Evolutionary conservation across 1,140 invertebrate genomes (phyloP).

Genomic region (Acromyrmex echinatior): DNA sequence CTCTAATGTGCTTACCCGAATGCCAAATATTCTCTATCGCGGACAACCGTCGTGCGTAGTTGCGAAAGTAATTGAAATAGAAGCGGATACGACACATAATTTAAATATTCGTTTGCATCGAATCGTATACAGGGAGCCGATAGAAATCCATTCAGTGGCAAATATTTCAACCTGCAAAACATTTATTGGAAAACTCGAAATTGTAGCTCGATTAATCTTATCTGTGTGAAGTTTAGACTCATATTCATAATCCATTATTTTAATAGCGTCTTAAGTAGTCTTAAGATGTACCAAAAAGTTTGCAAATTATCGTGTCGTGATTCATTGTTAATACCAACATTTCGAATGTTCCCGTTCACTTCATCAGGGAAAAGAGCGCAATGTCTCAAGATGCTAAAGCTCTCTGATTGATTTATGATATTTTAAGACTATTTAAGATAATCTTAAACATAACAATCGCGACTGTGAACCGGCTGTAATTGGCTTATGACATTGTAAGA

Average conservation of each 20-base stretch:
- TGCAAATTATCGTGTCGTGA: too few species aligned
- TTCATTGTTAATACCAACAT: too few species aligned
- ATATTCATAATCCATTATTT: background rate
- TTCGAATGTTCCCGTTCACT: too few species aligned
- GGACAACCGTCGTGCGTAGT: constrained; percentile 37
- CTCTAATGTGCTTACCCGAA: constrained; percentile 65
- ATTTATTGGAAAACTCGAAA: constrained; percentile 30
- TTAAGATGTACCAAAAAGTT: too few species aligned
- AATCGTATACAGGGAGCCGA: constrained; percentile 79
- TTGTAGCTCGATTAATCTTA: constrained; percentile 21
- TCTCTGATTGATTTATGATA: too few species aligned
- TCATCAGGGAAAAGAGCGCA: too few species aligned
- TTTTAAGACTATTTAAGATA: too few species aligned
- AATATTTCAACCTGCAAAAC: constrained; percentile 77
- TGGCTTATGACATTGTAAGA: too few species aligned
- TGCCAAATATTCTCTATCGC: constrained; percentile 61
- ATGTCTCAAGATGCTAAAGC: too few species aligned
- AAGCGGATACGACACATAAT: constrained; percentile 81
- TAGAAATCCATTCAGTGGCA: constrained; percentile 82
- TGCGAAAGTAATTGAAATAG: constrained; percentile 76
- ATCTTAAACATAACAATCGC: too few species aligned
- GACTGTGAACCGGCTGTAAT: too few species aligned
- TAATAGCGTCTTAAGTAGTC: too few species aligned
- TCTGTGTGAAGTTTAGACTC: background rate
- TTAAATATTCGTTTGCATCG: constrained; percentile 78